phyloP scores from a whole-genome alignment of 37 sponge, comb jelly and placozoan genomes.

The Ianthella basta region DNA sequence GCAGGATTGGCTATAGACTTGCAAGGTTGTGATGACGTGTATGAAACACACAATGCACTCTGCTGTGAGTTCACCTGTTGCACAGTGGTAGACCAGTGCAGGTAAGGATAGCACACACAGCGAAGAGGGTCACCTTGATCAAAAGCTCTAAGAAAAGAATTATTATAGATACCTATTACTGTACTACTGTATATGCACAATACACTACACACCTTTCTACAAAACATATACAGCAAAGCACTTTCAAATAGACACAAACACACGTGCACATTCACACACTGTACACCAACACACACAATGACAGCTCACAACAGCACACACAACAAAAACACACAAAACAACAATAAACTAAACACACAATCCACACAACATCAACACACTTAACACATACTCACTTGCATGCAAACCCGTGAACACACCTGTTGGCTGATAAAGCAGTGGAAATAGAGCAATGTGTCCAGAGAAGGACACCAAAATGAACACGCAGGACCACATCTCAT shows the following conservation, averaged over 20 bases:
- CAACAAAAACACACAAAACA: neutral
- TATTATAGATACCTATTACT: neutral
- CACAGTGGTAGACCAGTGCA: constrained; percentile 10
- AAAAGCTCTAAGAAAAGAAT: constrained; percentile 49
- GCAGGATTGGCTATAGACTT: no score
- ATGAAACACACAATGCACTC: no score
- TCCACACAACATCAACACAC: no score
- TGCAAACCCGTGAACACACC: constrained; percentile 48
- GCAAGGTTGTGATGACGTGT: no score
- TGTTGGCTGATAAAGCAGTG: constrained; percentile 83
- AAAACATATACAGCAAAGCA: no score
- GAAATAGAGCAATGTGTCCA: constrained; percentile 91
- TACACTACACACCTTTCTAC: neutral
- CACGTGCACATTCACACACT: neutral
- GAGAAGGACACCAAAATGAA: constrained; percentile 82
- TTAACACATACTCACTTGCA: no score
- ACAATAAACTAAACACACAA: neutral
- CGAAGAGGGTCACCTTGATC: constrained; percentile 60
- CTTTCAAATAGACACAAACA: neutral
- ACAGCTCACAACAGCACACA: constrained; percentile 5
- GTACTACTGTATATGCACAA: neutral
- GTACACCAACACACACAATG: neutral
- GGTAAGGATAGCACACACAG: constrained; percentile 37
- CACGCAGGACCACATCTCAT: constrained; percentile 36
- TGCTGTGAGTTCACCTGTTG: neutral